Evolutionary conservation across 2,797 vertebrate genomes (phyloP), one percentile per base, ranked within the genome.

Genomic region (Enoplosus armatus): DNA sequence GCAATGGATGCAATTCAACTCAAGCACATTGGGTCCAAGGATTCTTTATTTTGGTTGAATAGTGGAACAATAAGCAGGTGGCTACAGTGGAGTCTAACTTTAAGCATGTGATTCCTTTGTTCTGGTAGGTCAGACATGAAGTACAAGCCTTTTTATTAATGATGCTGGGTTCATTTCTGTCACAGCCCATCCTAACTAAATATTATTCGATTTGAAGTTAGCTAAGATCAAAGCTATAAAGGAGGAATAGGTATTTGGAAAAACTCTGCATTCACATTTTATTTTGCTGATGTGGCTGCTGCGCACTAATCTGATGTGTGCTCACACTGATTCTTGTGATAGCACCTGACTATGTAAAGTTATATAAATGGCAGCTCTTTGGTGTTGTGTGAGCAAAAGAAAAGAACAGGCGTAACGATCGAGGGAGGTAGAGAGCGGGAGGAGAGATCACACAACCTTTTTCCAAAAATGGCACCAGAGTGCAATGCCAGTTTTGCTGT

Each of bases 391-490:
- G 62, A 73, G 82, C 37, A 37, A 26, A 14, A 59, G 54, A 81
- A 68, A 6, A 61, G 37, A 80, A n/a, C 24, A 37, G 63, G 45
- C 2, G 1, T 64, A 47, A 31, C 8, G 45, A 72, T 27, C 1
- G 54, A 59, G 58, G 50, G 75, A 64, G 71, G 7, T 51, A 65
- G 67, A 10, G 62, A 68, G 59, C 2, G 59, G 72, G 67, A 82
- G 14, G 80, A 70, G 68, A 82, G 77, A 84, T 90, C 75, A 79
- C 72, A 69, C 74, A 81, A 81, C 62, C 79, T 77, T 82, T 80
- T 77, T 85, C 73, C 74, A 86, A 90, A 84, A 88, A 85, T 79
- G 65, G 79, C 70, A 81, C 43, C 56, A 24, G 53, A 62, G 75
- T 77, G 70, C 62, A 45, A 41, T 59, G 64, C 75, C 64, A 72